phyloP scores from a whole-genome alignment of 2,797 vertebrate genomes.

The Parambassis ranga region DNA sequence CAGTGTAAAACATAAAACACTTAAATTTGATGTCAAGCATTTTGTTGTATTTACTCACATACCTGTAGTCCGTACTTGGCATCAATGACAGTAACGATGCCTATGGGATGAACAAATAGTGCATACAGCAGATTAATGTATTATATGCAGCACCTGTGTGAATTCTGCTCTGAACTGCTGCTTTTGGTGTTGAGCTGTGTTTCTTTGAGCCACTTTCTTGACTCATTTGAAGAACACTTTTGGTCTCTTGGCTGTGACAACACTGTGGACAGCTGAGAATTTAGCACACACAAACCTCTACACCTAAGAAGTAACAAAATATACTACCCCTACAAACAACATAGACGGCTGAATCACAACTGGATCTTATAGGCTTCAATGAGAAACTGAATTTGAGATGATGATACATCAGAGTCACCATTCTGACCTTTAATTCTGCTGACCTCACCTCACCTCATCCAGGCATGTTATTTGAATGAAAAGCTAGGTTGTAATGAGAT shows the following conservation, averaged over 20 bases:
- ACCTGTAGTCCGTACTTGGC: conserved; percentile 93
- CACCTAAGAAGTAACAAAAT: background rate
- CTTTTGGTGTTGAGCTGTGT: conserved; percentile 45
- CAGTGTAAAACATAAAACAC: too few relatives aligned
- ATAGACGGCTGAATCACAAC: too few relatives aligned
- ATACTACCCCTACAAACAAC: background rate
- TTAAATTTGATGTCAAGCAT: too few relatives aligned
- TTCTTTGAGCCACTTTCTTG: conserved; percentile 36
- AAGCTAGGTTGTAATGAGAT: too few relatives aligned
- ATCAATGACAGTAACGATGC: conserved; percentile 93
- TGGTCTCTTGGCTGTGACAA: conserved; percentile 50
- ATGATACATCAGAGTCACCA: background rate
- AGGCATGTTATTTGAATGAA: background rate
- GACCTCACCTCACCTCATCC: background rate
- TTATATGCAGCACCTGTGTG: background rate
- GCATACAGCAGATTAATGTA: background rate
- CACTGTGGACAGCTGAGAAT: conserved; percentile 62
- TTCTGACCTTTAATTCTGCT: background rate
- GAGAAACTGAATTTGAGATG: too few relatives aligned
- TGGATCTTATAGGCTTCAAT: too few relatives aligned
- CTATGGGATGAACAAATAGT: conserved; percentile 62
- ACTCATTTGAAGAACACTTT: conserved; percentile 35
- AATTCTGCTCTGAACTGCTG: background rate
- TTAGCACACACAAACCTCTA: background rate
- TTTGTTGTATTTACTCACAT: conserved; percentile 50